phyloP scores from a whole-genome alignment of 2,113 vertebrate genomes.

The Oncorhynchus tshawytscha region DNA sequence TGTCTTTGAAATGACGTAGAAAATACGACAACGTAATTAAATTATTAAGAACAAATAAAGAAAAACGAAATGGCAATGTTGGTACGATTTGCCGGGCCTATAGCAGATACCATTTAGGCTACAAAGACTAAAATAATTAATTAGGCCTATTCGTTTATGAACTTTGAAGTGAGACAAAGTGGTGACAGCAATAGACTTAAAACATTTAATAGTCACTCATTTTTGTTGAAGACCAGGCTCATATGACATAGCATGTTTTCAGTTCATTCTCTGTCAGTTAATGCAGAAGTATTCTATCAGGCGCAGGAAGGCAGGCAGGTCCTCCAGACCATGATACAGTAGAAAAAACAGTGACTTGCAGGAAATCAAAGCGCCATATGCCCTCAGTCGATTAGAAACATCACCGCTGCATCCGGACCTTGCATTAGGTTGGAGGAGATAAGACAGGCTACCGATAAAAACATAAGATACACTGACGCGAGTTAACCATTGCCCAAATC shows the following conservation, averaged over 20 bases:
- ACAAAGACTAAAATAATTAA: no score
- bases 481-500: neutral
- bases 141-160: no score
- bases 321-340: neutral
- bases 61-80: no score
- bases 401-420: constrained; percentile 43
- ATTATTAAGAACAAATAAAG: no score
- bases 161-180: no score
- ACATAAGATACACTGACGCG: no score
- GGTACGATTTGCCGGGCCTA: no score
- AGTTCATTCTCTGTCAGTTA: neutral
- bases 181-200: no score
- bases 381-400: constrained; percentile 59
- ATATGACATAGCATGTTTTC: neutral
- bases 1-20: no score
- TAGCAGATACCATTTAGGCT: no score
- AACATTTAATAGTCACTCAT: neutral
- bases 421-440: constrained; percentile 32
- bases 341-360: constrained; percentile 15
- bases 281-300: neutral
- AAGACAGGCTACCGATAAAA: constrained; percentile 17
- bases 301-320: neutral
- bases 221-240: neutral
- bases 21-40: no score
- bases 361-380: constrained; percentile 74